Evolutionary conservation across 2,888 invertebrate genomes (phyloP).

Genomic region (Escarpia spicata): DNA sequence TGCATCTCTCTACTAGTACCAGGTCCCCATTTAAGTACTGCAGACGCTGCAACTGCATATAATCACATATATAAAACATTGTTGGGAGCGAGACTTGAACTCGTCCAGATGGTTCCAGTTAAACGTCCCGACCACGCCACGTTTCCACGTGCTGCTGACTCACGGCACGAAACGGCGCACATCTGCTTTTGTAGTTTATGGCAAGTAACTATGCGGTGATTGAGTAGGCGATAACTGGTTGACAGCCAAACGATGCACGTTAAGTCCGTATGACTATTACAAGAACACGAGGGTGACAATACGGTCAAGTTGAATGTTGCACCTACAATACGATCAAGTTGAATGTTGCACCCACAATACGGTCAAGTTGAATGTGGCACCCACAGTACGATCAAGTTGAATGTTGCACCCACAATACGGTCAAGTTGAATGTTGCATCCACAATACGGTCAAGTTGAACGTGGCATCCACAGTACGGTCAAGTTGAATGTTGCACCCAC

Average conservation of each 20-base stretch:
- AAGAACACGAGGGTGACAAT: background rate
- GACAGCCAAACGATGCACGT: background rate
- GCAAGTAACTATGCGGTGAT: background rate
- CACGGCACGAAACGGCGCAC: background rate
- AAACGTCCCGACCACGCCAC: background rate
- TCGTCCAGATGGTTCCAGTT: background rate
- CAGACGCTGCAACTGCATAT: background rate
- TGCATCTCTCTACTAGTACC: background rate
- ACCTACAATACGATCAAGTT: no score
- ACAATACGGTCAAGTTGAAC: no score
- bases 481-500: no score
- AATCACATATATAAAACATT: background rate
- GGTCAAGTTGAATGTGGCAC: no score
- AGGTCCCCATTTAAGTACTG: background rate
- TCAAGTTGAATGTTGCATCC: no score
- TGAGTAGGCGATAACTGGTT: background rate
- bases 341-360: no score
- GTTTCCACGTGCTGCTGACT: background rate
- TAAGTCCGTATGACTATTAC: background rate
- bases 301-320: no score
- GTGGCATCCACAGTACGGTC: no score
- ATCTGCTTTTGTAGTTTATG: background rate
- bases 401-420: no score
- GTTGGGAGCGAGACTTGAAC: background rate
- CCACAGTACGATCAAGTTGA: no score